phyloP scores from a whole-genome alignment of 2,888 invertebrate species.

The Acrobasis consociella region DNA sequence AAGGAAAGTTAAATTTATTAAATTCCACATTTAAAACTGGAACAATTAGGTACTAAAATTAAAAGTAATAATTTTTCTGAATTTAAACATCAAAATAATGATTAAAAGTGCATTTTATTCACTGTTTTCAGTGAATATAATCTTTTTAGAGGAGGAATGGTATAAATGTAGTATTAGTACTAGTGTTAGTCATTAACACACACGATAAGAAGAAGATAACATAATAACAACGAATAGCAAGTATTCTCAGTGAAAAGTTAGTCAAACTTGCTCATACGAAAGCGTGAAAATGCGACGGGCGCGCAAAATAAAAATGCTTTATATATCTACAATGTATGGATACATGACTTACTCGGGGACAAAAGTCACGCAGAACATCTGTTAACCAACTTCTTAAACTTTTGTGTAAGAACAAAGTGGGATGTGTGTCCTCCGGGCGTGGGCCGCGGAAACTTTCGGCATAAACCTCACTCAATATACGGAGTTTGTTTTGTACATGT shows the following conservation, averaged over 20 bases:
- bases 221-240: neutral
- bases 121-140: no score
- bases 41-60: no score
- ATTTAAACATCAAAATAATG: no score
- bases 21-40: no score
- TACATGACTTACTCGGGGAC: slow-evolving; percentile 60
- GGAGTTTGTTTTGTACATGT: slow-evolving; percentile 37
- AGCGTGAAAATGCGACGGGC: slow-evolving; percentile 10
- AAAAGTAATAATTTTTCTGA: no score
- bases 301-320: slow-evolving; percentile 11
- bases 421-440: slow-evolving; percentile 66
- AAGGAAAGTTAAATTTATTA: no score
- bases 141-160: no score
- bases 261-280: slow-evolving; percentile 6
- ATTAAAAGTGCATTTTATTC: no score
- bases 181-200: no score
- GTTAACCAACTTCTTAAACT: slow-evolving; percentile 73
- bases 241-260: slow-evolving; percentile 3
- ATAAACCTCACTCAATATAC: slow-evolving; percentile 62
- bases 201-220: no score
- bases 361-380: slow-evolving; percentile 72
- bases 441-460: slow-evolving; percentile 56
- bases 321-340: slow-evolving; percentile 37
- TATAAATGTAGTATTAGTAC: no score
- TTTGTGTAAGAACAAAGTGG: slow-evolving; percentile 68